phyloP scores from a whole-genome alignment of 1,140 invertebrate species.

The Drosophila lacteicornis region DNA sequence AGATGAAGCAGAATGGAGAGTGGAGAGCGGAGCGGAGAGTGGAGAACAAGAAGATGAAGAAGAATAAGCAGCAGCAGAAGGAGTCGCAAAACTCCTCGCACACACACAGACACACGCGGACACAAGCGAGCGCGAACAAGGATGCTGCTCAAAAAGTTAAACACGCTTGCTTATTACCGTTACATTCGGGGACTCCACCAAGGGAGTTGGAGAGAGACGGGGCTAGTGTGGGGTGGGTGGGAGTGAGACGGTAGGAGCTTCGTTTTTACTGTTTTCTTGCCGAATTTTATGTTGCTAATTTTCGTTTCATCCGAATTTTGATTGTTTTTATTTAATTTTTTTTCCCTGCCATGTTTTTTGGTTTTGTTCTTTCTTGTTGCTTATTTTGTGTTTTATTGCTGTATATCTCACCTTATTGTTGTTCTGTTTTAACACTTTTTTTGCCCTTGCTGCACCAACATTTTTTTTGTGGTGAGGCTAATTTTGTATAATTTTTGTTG shows the following conservation, averaged over 20 bases:
- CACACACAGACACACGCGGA: constrained; percentile 32
- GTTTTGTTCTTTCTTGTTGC: not conserved
- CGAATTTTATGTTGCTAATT: constrained; percentile 42
- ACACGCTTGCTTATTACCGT: constrained; percentile 49
- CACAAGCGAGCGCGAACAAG: not conserved
- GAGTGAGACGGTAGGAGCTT: constrained; percentile 10
- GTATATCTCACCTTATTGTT: constrained; percentile 14
- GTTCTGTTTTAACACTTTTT: constrained; percentile 27
- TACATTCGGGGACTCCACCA: constrained; percentile 48
- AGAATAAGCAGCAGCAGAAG: constrained; percentile 8
- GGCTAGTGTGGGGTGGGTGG: not conserved
- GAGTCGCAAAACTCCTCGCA: constrained; percentile 38
- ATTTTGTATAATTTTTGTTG: constrained; percentile 35
- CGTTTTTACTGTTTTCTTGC: constrained; percentile 28
- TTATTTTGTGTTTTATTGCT: not conserved
- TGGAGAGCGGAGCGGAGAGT: not conserved
- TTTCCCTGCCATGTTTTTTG: not conserved
- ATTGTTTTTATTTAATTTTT: constrained; percentile 34
- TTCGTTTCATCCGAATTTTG: constrained; percentile 30
- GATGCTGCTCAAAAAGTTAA: constrained; percentile 47
- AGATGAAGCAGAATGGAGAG: constrained; percentile 46
- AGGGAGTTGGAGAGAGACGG: constrained; percentile 17
- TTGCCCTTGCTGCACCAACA: constrained; percentile 21
- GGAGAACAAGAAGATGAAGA: constrained; percentile 1
- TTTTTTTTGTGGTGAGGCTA: constrained; percentile 35